These are phyloP conservation scores for Spongia lamella DNA, from an alignment of 37 sponge, comb jelly and placozoan species.

Conservation along the genomic window DNA sequence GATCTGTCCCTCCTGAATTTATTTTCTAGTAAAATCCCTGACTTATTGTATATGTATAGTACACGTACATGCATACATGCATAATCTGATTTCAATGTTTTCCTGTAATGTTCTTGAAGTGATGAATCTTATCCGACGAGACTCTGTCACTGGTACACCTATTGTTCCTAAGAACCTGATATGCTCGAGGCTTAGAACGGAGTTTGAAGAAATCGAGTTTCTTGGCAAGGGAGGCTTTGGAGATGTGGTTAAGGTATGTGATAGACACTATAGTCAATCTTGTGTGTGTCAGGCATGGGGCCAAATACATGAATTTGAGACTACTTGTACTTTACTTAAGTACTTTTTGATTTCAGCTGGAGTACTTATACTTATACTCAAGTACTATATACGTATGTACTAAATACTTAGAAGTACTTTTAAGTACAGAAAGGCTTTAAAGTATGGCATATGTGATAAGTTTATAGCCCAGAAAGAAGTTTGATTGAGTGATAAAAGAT, in stretches of 20 bases:
- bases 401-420: too few relatives aligned
- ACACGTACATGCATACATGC: too few relatives aligned
- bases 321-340: not conserved
- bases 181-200: constrained; percentile 71
- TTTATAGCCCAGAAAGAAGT: too few relatives aligned
- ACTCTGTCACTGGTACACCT: not conserved
- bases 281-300: constrained; percentile 1
- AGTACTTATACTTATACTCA: not conserved
- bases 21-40: too few relatives aligned
- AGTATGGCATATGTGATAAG: too few relatives aligned
- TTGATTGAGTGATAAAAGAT: too few relatives aligned
- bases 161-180: not conserved
- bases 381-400: too few relatives aligned
- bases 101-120: not conserved
- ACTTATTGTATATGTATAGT: too few relatives aligned
- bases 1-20: too few relatives aligned
- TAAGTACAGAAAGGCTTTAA: too few relatives aligned
- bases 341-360: too few relatives aligned
- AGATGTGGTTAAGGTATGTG: constrained; percentile 74
- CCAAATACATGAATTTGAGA: not conserved
- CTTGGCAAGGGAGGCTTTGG: constrained; percentile 94
- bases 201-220: constrained; percentile 75
- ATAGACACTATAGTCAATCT: not conserved
- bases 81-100: too few relatives aligned
- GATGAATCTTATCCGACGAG: not conserved